These are phyloP conservation scores for Seira ritae DNA, from an alignment of 2,888 invertebrate genomes.

Conservation along the genomic window DNA sequence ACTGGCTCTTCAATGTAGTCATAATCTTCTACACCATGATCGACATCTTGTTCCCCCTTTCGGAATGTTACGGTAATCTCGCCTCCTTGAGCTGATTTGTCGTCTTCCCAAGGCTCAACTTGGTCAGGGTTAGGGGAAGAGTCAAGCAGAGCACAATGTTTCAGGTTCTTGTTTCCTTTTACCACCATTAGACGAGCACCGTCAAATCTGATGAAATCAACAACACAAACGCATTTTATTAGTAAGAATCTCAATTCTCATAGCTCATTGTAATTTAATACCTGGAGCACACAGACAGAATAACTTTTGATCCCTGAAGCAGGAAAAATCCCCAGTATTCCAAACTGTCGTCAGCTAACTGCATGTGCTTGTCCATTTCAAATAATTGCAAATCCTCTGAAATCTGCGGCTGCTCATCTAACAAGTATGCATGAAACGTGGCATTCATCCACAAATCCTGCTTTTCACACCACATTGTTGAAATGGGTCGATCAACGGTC, in stretches of 20 bases:
- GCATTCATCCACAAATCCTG: conserved; percentile 87
- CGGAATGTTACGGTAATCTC: conserved; percentile 70
- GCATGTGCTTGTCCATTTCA: conserved; percentile 87
- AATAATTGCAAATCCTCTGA: conserved; percentile 83
- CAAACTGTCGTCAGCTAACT: conserved; percentile 87
- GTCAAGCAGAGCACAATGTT: conserved; percentile 87
- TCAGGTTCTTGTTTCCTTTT: conserved; percentile 85
- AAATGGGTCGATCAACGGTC: conserved; percentile 88
- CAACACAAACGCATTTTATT: not conserved
- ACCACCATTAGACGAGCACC: conserved; percentile 89
- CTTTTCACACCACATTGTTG: conserved; percentile 86
- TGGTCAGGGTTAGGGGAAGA: conserved; percentile 80
- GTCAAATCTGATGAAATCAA: conserved; percentile 78
- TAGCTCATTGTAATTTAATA: too few relatives aligned
- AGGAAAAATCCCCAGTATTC: conserved; percentile 94
- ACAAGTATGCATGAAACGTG: conserved; percentile 83
- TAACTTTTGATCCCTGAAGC: conserved; percentile 85
- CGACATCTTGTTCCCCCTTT: conserved; percentile 62
- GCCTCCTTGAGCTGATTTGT: conserved; percentile 70
- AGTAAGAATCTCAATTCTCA: too few relatives aligned
- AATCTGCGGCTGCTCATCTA: conserved; percentile 84
- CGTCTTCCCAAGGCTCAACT: conserved; percentile 74
- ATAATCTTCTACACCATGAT: conserved; percentile 35
- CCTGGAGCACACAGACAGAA: conserved; percentile 87
- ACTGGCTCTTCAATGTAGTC: conserved; percentile 36